Conservation (phyloP, 1,140 invertebrate species). For the Triops longicaudatus region DNA sequence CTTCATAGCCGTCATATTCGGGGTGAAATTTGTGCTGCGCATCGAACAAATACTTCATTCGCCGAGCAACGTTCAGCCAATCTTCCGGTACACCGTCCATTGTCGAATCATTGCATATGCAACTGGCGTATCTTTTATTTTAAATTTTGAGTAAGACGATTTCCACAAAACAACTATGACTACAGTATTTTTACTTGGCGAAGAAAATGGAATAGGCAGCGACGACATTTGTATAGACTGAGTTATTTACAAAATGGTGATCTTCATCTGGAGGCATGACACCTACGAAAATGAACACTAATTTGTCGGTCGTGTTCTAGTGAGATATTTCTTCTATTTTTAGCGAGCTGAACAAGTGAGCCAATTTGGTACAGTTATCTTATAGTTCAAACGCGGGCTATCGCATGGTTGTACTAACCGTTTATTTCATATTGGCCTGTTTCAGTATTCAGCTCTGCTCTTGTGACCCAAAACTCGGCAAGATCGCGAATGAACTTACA, state of each 20-base stretch:
- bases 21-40: constrained; percentile 32
- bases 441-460: constrained; percentile 28
- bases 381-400: no score
- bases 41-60: constrained; percentile 32
- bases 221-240: constrained; percentile 41
- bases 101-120: constrained; percentile 29
- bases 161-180: no score
- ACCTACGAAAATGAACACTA: constrained; percentile 34
- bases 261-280: constrained; percentile 47
- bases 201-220: constrained; percentile 37
- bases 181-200: constrained; percentile 31
- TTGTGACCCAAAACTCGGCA: constrained; percentile 40
- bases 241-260: constrained; percentile 38
- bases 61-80: constrained; percentile 33
- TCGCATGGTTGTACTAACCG: constrained; percentile 24
- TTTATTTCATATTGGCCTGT: constrained; percentile 33
- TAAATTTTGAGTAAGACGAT: background rate
- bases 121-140: constrained; percentile 31
- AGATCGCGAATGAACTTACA: constrained; percentile 36
- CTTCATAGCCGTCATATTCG: constrained; percentile 34
- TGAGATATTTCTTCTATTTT: no score
- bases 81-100: constrained; percentile 30
- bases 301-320: no score
- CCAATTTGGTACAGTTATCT: no score
- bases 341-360: no score